Percentiles rank a stretch among this genome's conserved stretches.
Conservation (phyloP, 2,888 invertebrate species). For the Hedya salicella region DNA sequence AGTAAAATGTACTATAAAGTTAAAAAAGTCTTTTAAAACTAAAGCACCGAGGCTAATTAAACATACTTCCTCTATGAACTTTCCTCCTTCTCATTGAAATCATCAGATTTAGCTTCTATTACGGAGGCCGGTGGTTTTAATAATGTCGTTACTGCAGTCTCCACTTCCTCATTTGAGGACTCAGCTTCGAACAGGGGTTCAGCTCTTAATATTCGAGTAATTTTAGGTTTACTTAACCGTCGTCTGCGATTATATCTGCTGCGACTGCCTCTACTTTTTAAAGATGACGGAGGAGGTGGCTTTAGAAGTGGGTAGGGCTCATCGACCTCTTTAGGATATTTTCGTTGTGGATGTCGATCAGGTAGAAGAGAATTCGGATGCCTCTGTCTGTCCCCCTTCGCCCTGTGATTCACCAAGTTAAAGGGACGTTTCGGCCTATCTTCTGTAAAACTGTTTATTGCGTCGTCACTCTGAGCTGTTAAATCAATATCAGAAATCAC, state of each 20-base stretch:
- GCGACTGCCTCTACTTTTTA: conserved; percentile 57
- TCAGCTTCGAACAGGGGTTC: conserved; percentile 73
- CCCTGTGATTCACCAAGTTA: conserved; percentile 55
- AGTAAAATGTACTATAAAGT: background rate
- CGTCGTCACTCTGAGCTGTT: conserved; percentile 63
- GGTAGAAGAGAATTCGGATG: conserved; percentile 64
- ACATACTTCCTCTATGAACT: conserved; percentile 18
- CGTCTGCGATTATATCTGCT: conserved; percentile 64
- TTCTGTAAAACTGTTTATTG: conserved; percentile 57
- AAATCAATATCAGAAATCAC: conserved; percentile 59
- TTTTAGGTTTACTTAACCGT: conserved; percentile 66
- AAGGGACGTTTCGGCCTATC: conserved; percentile 62
- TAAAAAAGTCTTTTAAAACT: conserved; percentile 13
- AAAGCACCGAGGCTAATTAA: conserved; percentile 20
- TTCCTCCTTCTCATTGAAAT: conserved; percentile 47
- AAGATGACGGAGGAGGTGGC: conserved; percentile 71
- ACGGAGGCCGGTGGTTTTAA: conserved; percentile 65
- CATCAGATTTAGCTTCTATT: conserved; percentile 64
- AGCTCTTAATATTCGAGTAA: conserved; percentile 64
- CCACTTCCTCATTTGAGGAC: conserved; percentile 56
- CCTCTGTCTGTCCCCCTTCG: conserved; percentile 61
- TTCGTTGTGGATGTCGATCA: conserved; percentile 64
- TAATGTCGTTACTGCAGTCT: conserved; percentile 59
- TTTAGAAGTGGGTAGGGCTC: conserved; percentile 78
- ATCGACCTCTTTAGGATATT: conserved; percentile 66